phyloP scores from a whole-genome alignment of 2,113 vertebrate species.

The Syrmaticus mikado region DNA sequence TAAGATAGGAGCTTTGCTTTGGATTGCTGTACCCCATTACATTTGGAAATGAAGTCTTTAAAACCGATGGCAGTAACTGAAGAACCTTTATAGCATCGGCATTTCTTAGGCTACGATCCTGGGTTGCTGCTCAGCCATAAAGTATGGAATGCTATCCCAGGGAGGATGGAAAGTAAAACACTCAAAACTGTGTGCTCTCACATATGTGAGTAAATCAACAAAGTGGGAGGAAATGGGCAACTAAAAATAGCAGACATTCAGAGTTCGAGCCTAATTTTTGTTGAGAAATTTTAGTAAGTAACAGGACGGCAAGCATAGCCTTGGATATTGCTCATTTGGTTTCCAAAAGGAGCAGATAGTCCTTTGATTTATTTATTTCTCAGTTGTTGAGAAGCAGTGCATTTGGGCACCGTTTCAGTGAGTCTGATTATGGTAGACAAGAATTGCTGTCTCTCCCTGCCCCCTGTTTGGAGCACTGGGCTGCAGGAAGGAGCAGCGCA shows the following conservation, averaged over 20 bases:
- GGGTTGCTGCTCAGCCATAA: neutral
- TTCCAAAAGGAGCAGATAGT: neutral
- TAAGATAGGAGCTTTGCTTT: neutral
- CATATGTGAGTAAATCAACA: neutral
- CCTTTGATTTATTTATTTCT: neutral
- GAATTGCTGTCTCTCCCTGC: neutral
- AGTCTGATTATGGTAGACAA: neutral
- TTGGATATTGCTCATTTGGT: neutral
- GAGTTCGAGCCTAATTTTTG: neutral
- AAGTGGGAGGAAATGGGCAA: neutral
- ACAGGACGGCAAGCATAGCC: neutral
- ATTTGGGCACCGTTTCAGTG: neutral
- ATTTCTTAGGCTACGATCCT: neutral
- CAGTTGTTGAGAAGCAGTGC: neutral
- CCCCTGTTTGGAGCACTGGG: neutral
- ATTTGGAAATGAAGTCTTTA: neutral
- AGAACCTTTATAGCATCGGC: neutral
- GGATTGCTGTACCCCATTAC: neutral
- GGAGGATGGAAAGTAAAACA: neutral
- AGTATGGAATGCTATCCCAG: neutral
- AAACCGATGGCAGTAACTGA: neutral
- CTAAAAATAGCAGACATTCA: neutral
- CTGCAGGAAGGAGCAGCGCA: neutral
- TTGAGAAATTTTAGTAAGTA: neutral
- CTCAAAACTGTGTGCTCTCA: neutral